Evolutionary conservation across 2,888 invertebrate genomes (phyloP), one percentile per base, ranked within the genome.

Genomic region (Lycophotia porphyrea): DNA sequence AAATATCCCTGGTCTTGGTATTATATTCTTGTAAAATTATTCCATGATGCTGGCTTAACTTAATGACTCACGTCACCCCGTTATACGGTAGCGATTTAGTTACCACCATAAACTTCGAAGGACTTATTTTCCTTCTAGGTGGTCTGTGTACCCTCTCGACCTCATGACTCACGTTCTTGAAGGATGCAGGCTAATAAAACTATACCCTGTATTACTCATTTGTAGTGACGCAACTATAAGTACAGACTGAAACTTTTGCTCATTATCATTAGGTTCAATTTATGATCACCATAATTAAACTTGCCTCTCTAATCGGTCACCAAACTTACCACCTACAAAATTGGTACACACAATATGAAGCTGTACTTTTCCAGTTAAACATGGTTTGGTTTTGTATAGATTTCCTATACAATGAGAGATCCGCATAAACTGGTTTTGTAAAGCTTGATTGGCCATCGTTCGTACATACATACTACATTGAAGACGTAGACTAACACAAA

Each of bases 401-500:
- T n/a, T n/a, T n/a, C n/a, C n/a, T n/a, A n/a, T n/a, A n/a, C n/a
- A n/a, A n/a, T n/a, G n/a, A n/a, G n/a, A n/a, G n/a, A n/a, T n/a
- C n/a, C n/a, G n/a, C n/a, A n/a, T n/a, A n/a, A n/a, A n/a, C n/a
- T n/a, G n/a, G n/a, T n/a, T n/a, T n/a, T n/a, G n/a, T n/a, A n/a
- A n/a, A n/a, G n/a, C n/a, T n/a, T n/a, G n/a, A n/a, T n/a, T n/a
- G n/a, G n/a, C n/a, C n/a, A n/a, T n/a, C n/a, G n/a, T n/a, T n/a
- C n/a, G n/a, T n/a, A n/a, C n/a, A n/a, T n/a, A n/a, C n/a, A n/a
- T n/a, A n/a, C n/a, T n/a, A n/a, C n/a, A 39, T 49, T 75, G 39
- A 49, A 11, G 21, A 21, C 21, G 36, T 18, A 44, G 18, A 77
- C 5, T 47, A 21, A 47, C 27, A 74, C 21, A 74, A 60, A 58